Evolutionary conservation across 2,113 vertebrate species (phyloP).

Genomic region (Sardina pilchardus): DNA sequence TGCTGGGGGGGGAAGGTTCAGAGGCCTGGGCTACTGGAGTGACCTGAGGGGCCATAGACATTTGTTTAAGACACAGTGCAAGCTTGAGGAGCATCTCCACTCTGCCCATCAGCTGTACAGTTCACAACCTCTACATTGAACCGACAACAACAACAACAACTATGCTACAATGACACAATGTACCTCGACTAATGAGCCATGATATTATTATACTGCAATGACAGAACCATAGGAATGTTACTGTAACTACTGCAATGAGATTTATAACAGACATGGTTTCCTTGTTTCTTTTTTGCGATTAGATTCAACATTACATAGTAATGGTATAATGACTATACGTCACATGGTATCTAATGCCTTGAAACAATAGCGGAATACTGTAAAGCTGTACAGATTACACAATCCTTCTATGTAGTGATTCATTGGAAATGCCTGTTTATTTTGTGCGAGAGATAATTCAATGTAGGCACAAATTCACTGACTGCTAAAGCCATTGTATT

Average conservation of each 20-base stretch:
- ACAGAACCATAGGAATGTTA: no score
- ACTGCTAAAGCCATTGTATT: neutral
- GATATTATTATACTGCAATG: neutral
- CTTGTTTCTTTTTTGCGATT: neutral
- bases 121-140: no score
- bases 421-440: neutral
- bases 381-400: neutral
- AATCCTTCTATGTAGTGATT: neutral
- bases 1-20: constrained; percentile 49
- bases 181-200: no score
- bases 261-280: neutral
- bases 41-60: constrained; percentile 65
- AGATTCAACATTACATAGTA: no score
- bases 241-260: neutral
- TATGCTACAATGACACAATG: no score
- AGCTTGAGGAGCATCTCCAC: neutral
- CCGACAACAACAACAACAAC: no score
- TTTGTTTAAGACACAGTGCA: neutral
- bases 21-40: constrained; percentile 74
- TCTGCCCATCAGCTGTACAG: no score
- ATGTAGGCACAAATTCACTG: neutral
- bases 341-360: no score
- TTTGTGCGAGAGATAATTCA: neutral
- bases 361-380: neutral
- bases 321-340: no score